Percentiles rank a stretch among this genome's conserved stretches.
Conservation (phyloP, 2,888 invertebrate species). For the Caprella mutica region DNA sequence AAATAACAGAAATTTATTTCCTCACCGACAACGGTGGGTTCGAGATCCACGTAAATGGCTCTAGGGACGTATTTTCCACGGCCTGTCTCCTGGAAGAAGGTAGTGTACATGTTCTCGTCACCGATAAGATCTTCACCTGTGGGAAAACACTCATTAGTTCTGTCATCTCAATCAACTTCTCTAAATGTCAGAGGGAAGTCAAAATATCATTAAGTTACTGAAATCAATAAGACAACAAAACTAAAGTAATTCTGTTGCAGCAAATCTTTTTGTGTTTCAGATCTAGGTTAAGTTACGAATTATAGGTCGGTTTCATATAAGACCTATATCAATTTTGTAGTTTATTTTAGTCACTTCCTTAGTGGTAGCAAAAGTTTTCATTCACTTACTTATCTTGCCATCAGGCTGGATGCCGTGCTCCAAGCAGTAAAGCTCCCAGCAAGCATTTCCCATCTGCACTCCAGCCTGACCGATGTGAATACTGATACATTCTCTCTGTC, state of each 20-base stretch:
- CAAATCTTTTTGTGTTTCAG: too few relatives aligned
- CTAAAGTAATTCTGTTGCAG: too few relatives aligned
- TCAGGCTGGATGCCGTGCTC: conserved; percentile 51
- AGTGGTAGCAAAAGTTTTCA: background rate
- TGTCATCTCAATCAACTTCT: background rate
- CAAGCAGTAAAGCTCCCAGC: conserved; percentile 39
- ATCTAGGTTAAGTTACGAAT: too few relatives aligned
- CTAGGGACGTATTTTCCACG: conserved; percentile 31
- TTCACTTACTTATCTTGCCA: conserved; percentile 53
- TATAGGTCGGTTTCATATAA: too few relatives aligned
- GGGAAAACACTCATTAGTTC: background rate
- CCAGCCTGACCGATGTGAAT: conserved; percentile 72
- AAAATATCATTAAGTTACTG: too few relatives aligned
- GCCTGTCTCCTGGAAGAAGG: conserved; percentile 34
- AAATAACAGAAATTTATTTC: background rate
- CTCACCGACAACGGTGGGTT: conserved; percentile 32
- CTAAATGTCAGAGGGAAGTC: background rate
- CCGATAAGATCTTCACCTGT: conserved; percentile 24
- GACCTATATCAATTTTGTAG: too few relatives aligned
- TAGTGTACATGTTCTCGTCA: conserved; percentile 33
- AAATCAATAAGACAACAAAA: too few relatives aligned
- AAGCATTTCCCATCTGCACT: conserved; percentile 47
- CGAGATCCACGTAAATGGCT: conserved; percentile 32
- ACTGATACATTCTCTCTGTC: conserved; percentile 62
- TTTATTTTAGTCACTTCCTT: background rate